Conservation (phyloP, 2,888 invertebrate species). For the Xanthia togata region DNA sequence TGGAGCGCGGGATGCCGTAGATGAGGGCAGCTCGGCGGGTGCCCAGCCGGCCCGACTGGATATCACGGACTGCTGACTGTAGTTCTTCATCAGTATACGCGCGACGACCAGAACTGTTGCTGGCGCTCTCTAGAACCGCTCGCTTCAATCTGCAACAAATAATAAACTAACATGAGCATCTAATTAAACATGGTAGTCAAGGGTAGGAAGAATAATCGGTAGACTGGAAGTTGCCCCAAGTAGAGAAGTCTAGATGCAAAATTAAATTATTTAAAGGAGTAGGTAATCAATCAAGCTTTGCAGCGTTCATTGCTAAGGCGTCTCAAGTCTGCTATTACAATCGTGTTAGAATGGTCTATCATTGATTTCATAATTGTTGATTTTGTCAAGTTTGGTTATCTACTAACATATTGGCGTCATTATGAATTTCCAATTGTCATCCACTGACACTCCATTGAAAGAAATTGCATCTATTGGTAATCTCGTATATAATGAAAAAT, state of each 20-base stretch:
- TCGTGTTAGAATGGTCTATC: too few relatives aligned
- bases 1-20: slow-evolving; percentile 99
- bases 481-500: too few relatives aligned
- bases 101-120: slow-evolving; percentile 91
- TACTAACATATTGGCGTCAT: too few relatives aligned
- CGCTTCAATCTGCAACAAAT: slow-evolving; percentile 88
- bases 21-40: slow-evolving; percentile 98
- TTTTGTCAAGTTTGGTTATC: too few relatives aligned
- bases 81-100: slow-evolving; percentile 99
- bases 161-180: slow-evolving; percentile 24
- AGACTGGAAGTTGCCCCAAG: not conserved
- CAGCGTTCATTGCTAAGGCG: not conserved
- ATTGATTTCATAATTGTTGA: too few relatives aligned
- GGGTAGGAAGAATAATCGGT: not conserved
- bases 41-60: slow-evolving; percentile 97
- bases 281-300: not conserved
- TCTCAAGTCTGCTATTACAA: too few relatives aligned
- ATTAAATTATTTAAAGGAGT: not conserved
- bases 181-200: not conserved
- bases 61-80: slow-evolving; percentile 97
- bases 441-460: too few relatives aligned
- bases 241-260: not conserved
- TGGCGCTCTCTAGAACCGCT: slow-evolving; percentile 74
- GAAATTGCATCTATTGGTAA: too few relatives aligned
- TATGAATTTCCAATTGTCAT: too few relatives aligned